Percentiles rank a stretch among this genome's conserved stretches.
Conservation (phyloP, 2,888 invertebrate genomes). For the Leucozona laternaria region DNA sequence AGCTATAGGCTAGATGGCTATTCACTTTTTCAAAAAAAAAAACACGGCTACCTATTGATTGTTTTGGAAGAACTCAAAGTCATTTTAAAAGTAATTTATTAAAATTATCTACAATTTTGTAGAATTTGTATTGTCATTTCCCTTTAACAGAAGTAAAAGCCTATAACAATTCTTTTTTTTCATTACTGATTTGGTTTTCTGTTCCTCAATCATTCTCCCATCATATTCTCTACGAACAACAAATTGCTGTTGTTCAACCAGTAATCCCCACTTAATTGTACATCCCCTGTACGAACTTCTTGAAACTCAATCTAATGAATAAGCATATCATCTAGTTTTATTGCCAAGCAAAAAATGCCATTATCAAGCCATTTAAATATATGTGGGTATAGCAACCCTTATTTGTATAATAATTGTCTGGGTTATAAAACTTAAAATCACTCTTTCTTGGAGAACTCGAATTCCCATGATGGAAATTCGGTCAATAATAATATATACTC, state of each 20-base stretch:
- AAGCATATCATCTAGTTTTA: constrained; percentile 54
- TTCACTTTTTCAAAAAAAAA: too few relatives aligned
- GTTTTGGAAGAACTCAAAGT: too few relatives aligned
- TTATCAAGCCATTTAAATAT: constrained; percentile 62
- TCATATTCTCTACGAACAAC: background rate
- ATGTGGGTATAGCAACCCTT: constrained; percentile 6
- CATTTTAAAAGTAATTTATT: too few relatives aligned
- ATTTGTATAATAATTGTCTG: background rate
- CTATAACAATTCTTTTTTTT: too few relatives aligned
- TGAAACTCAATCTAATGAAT: constrained; percentile 24
- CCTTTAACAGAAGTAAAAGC: too few relatives aligned
- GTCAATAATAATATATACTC: constrained; percentile 45
- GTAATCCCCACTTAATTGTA: constrained; percentile 66
- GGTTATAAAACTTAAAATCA: constrained; percentile 29
- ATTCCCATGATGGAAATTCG: constrained; percentile 62
- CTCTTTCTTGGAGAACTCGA: constrained; percentile 39
- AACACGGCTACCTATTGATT: too few relatives aligned
- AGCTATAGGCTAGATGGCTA: too few relatives aligned
- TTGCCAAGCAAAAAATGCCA: constrained; percentile 58
- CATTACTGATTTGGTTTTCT: background rate
- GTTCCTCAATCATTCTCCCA: background rate
- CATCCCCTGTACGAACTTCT: constrained; percentile 24
- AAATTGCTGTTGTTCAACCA: constrained; percentile 45
- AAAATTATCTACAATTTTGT: too few relatives aligned
- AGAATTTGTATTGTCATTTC: too few relatives aligned